Percentiles rank a stretch among this genome's conserved stretches.
Conservation (phyloP, 2,888 invertebrate species). For the Balanococcus diminutus region DNA sequence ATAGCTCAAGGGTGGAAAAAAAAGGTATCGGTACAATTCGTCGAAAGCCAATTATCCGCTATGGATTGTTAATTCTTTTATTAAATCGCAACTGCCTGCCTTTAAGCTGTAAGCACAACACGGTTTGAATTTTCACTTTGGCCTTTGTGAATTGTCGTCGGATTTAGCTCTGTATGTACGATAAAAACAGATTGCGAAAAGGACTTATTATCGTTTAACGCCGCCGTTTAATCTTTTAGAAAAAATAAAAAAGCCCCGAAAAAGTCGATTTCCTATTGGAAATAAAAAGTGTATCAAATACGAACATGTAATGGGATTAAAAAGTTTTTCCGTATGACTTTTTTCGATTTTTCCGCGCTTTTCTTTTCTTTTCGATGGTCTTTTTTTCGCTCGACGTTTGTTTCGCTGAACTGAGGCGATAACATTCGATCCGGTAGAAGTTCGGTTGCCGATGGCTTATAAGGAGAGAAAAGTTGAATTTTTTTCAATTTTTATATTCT, state of each 20-base stretch:
- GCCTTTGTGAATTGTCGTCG: conserved; percentile 33
- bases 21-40: conserved; percentile 18
- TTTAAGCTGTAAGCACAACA: conserved; percentile 29
- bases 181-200: conserved; percentile 41
- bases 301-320: conserved; percentile 40
- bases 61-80: conserved; percentile 42
- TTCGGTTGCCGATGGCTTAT: conserved; percentile 23
- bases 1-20: neutral
- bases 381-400: neutral
- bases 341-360: neutral
- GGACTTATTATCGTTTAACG: conserved; percentile 42
- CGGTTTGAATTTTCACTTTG: conserved; percentile 35
- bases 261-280: conserved; percentile 33
- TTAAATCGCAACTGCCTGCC: conserved; percentile 17
- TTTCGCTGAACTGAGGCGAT: conserved; percentile 26
- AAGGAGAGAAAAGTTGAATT: neutral
- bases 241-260: neutral
- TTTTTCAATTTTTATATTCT: conserved; percentile 8
- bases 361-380: neutral
- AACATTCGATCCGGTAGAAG: neutral
- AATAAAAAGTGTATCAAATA: conserved; percentile 36
- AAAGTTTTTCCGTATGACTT: conserved; percentile 32
- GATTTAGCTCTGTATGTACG: conserved; percentile 12
- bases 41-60: conserved; percentile 40
- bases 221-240: conserved; percentile 20